Conservation (phyloP, 2,888 invertebrate genomes). For the Drosophila longiperda region DNA sequence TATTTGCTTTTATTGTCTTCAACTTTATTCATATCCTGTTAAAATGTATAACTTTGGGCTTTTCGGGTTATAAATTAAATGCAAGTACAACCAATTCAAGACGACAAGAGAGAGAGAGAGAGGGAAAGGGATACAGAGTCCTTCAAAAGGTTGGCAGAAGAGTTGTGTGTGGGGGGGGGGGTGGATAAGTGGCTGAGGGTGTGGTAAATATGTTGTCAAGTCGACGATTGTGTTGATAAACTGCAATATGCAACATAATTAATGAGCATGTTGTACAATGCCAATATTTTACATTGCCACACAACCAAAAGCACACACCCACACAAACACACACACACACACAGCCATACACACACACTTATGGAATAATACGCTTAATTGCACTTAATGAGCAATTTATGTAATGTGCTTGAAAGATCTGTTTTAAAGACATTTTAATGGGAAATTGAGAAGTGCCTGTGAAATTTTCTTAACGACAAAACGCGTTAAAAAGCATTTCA, state of each 20-base stretch:
- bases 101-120: conserved; percentile 10
- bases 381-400: conserved; percentile 73
- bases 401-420: conserved; percentile 40
- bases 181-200: not conserved
- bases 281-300: conserved; percentile 73
- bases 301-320: conserved; percentile 24
- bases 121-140: conserved; percentile 1
- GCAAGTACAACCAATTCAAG: conserved; percentile 54
- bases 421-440: conserved; percentile 17
- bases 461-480: not conserved
- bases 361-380: conserved; percentile 65
- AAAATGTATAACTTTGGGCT: conserved; percentile 81
- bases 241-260: conserved; percentile 78
- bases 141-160: conserved; percentile 6
- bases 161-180: not conserved
- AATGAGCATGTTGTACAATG: conserved; percentile 79
- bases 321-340: conserved; percentile 17
- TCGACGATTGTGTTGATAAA: conserved; percentile 80
- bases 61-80: conserved; percentile 80
- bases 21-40: conserved; percentile 81
- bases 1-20: conserved; percentile 81
- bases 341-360: conserved; percentile 15
- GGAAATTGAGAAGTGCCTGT: not conserved
- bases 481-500: not conserved
- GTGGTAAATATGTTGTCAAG: conserved; percentile 57